Evolutionary conservation across 2,797 vertebrate species (phyloP).

Genomic region (Chelon auratus): DNA sequence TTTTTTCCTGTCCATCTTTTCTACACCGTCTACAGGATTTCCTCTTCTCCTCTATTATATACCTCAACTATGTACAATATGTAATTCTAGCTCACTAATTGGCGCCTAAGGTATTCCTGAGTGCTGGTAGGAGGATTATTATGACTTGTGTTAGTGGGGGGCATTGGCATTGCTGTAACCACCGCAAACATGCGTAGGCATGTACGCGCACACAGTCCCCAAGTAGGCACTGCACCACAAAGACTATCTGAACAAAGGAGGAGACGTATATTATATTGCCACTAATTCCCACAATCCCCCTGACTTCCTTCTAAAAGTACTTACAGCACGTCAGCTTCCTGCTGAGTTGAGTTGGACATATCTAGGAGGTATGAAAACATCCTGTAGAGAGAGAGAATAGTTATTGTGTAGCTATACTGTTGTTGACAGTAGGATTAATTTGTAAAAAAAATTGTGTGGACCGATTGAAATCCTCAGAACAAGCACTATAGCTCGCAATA

Average conservation of each 20-base stretch:
- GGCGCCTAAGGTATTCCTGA: constrained; percentile 28
- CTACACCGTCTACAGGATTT: neutral
- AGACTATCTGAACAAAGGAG: constrained; percentile 48
- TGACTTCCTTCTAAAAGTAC: constrained; percentile 45
- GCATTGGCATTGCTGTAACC: constrained; percentile 36
- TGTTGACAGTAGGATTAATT: neutral
- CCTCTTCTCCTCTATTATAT: constrained; percentile 25
- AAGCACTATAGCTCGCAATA: neutral
- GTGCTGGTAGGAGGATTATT: constrained; percentile 37
- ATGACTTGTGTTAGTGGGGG: constrained; percentile 42
- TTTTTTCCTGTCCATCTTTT: constrained; percentile 9
- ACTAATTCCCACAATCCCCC: constrained; percentile 59
- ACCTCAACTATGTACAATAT: constrained; percentile 16
- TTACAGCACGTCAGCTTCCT: constrained; percentile 44
- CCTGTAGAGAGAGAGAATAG: constrained; percentile 1
- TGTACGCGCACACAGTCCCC: constrained; percentile 2
- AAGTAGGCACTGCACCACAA: constrained; percentile 33
- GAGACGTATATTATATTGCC: constrained; percentile 36
- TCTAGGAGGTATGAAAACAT: constrained; percentile 22
- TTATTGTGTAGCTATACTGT: neutral
- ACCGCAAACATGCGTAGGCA: constrained; percentile 28
- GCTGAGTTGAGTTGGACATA: constrained; percentile 36
- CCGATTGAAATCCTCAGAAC: constrained; percentile 31
- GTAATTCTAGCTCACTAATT: constrained; percentile 37
- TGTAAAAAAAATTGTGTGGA: constrained; percentile 16